phyloP scores from a whole-genome alignment of 2,113 vertebrate species.

The Larimichthys polyactis region DNA sequence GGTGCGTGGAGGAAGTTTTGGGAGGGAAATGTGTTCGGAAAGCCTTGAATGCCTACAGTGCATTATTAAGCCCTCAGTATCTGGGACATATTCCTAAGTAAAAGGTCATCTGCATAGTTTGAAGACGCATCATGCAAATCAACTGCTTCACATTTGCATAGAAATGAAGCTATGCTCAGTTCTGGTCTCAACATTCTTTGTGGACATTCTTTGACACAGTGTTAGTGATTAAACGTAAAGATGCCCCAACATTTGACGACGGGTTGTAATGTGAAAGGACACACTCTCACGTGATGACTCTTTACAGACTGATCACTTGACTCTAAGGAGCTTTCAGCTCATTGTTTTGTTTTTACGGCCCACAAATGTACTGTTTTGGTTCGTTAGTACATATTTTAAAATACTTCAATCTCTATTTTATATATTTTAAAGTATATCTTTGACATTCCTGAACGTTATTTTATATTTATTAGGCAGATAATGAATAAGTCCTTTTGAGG shows the following conservation, averaged over 20 bases:
- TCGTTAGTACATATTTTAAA: not conserved
- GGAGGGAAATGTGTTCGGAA: conserved; percentile 41
- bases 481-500: not conserved
- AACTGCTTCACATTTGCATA: conserved; percentile 43
- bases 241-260: no score
- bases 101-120: conserved; percentile 67
- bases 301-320: not conserved
- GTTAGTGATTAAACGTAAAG: not conserved
- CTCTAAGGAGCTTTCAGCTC: not conserved
- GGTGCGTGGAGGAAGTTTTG: conserved; percentile 41
- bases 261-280: not conserved
- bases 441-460: not conserved
- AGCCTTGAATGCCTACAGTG: conserved; percentile 41
- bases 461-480: not conserved
- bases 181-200: not conserved
- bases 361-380: not conserved
- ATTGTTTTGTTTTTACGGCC: not conserved
- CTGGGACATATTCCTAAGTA: conserved; percentile 47
- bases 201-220: not conserved
- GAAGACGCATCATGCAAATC: conserved; percentile 59
- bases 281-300: not conserved
- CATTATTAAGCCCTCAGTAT: conserved; percentile 52
- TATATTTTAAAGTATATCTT: not conserved
- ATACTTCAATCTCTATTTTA: not conserved
- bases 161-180: not conserved